Evolutionary conservation across 1,140 invertebrate genomes (phyloP).

Genomic region (Megalonaias nervosa): DNA sequence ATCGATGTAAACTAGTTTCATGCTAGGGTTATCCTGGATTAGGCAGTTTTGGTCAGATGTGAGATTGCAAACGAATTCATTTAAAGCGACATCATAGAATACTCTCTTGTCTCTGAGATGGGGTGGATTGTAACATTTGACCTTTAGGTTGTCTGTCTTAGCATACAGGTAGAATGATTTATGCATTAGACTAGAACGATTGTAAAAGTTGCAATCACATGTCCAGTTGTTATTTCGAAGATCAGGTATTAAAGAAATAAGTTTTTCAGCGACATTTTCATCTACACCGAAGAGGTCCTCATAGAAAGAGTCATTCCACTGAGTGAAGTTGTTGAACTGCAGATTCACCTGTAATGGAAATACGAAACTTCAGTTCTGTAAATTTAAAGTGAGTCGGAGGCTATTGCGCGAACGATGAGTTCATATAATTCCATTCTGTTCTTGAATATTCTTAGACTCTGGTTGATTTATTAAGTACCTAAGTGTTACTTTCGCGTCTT

Average conservation of each 20-base stretch:
- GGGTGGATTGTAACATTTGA: constrained; percentile 31
- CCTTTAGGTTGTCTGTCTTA: constrained; percentile 14
- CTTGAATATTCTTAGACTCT: no score
- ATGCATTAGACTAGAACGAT: constrained; percentile 15
- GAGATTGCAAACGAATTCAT: constrained; percentile 41
- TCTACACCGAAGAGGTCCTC: no score
- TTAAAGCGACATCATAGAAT: constrained; percentile 33
- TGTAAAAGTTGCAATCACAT: constrained; percentile 42
- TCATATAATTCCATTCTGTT: no score
- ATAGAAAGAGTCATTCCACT: no score
- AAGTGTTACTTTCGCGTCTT: no score
- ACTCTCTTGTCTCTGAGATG: constrained; percentile 22
- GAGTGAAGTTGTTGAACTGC: no score
- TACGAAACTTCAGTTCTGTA: no score
- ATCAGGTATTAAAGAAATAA: neutral
- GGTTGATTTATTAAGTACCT: no score
- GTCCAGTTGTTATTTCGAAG: constrained; percentile 31
- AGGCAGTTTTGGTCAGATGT: constrained; percentile 30
- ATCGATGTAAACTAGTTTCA: constrained; percentile 28
- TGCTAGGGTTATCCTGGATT: constrained; percentile 39
- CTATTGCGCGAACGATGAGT: no score
- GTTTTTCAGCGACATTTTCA: no score
- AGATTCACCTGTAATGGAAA: no score
- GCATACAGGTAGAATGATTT: constrained; percentile 32
- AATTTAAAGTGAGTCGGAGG: no score